Base-by-base conservation (phyloP, 2,888 invertebrate species). In the Caprella mutica region DNA sequence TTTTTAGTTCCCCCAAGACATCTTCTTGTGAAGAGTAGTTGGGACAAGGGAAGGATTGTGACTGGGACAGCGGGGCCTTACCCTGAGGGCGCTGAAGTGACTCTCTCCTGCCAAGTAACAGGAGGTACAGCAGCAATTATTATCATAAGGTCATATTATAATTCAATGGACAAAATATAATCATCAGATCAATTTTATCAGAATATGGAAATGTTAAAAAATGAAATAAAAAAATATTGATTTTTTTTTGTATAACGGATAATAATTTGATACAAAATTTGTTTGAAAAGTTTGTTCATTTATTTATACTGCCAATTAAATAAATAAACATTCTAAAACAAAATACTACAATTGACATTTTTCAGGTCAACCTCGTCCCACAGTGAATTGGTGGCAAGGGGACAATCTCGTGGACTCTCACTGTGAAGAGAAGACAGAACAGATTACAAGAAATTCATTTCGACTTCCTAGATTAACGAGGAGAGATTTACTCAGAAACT, bases 341-440 rank as follows among this genome's bases (percentile, higher is more conserved):
- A n/a, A n/a, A n/a, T n/a, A n/a, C n/a, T n/a, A n/a, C n/a, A n/a
- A n/a, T 42, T 14, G 27, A n/a, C 43, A 17, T 17, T 26, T 35
- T 23, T 17, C 46, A 65, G 65, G 65, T 35, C 42, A 43, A 5
- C 65, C 65, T 1, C 55, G 35, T 8, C 61, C 65, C 1, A 52
- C 33, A 30, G 56, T 65, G 14, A 58, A 52, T 30, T 65, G 65
- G 65, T 59, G 61, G 61, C 55, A 61, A 3, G 61, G 56, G 19
- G 57, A 55, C 27, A 48, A 55, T 23, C 55, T 65, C 8, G 44
- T 65, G 43, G 65, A 65, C 35, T 55, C 58, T 43, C 52, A 46
- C 33, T 59, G 61, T 29, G 61, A 61, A 56, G 56, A 52, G 38
- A 58, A 38, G 21, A 57, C 59, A 2, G 57, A 55, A n/a, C 54